phyloP scores from a whole-genome alignment of 2,888 invertebrate genomes.

The Conchocele bisecta region DNA sequence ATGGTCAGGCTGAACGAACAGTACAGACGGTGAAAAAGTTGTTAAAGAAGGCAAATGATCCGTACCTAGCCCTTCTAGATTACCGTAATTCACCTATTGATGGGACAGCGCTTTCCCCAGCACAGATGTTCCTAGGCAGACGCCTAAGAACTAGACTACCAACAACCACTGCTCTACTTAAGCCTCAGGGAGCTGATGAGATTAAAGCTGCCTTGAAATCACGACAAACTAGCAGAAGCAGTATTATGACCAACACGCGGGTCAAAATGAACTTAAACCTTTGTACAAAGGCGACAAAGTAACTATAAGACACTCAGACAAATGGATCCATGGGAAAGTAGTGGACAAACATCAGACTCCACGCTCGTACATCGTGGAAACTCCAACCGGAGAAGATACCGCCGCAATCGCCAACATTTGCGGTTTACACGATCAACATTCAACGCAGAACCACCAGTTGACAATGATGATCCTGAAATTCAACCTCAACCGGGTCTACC shows the following conservation, averaged over 20 bases:
- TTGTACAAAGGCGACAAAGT: conserved; percentile 5
- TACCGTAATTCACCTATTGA: conserved; percentile 28
- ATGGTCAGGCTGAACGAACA: conserved; percentile 17
- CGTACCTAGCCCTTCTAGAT: conserved; percentile 22
- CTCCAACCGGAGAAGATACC: conserved; percentile 8
- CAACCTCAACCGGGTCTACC: too few relatives aligned
- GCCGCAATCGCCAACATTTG: conserved; percentile 27
- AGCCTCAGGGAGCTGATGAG: too few relatives aligned
- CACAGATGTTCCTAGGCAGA: conserved; percentile 35
- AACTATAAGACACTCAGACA: conserved; percentile 11
- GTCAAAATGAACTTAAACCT: conserved; percentile 4
- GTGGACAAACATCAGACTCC: conserved; percentile 7
- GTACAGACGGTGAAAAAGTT: conserved; percentile 39
- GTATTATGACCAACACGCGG: conserved; percentile 19
- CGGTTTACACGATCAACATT: too few relatives aligned
- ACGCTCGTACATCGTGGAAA: conserved; percentile 31
- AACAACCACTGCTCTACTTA: conserved; percentile 25
- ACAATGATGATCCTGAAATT: too few relatives aligned
- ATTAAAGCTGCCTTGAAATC: neutral
- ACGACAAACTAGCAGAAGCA: conserved; percentile 8
- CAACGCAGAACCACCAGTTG: too few relatives aligned
- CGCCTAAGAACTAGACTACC: conserved; percentile 35
- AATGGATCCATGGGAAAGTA: conserved; percentile 11
- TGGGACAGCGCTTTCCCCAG: conserved; percentile 27
- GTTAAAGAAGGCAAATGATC: conserved; percentile 28